phyloP scores from a whole-genome alignment of 2,113 vertebrate genomes.

The Elaphurus davidianus region DNA sequence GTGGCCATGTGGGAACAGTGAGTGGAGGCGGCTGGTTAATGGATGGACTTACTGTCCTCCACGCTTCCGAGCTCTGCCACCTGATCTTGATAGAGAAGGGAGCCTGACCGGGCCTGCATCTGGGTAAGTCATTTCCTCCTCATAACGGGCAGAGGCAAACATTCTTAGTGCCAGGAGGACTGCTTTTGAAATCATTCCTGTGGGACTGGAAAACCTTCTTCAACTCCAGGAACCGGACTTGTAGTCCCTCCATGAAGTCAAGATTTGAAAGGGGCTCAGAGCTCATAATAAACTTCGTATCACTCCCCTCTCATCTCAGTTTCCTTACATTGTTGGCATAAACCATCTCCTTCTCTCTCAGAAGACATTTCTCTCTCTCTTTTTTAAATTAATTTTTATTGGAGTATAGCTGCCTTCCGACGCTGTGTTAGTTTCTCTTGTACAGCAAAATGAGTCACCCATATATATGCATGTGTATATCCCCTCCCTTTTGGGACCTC shows the following conservation, averaged over 20 bases:
- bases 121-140: conserved; percentile 76
- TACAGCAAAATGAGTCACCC: neutral
- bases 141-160: conserved; percentile 60
- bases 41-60: neutral
- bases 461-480: neutral
- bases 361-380: neutral
- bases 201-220: conserved; percentile 51
- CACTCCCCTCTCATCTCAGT: neutral
- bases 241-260: neutral
- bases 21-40: conserved; percentile 62
- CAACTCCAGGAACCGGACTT: neutral
- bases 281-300: neutral
- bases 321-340: neutral
- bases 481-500: neutral
- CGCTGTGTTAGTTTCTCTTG: neutral
- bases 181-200: conserved; percentile 75
- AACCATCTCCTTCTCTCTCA: neutral
- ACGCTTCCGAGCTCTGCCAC: conserved; percentile 49
- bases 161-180: conserved; percentile 61
- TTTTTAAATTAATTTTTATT: neutral
- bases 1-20: conserved; percentile 63
- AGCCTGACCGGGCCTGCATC: conserved; percentile 57
- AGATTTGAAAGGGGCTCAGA: neutral
- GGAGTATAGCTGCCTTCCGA: neutral
- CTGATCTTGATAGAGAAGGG: conserved; percentile 65